Percentiles rank a stretch among this genome's conserved stretches.
Conservation (phyloP, 2,113 vertebrate genomes). For the Anolis sagrei region DNA sequence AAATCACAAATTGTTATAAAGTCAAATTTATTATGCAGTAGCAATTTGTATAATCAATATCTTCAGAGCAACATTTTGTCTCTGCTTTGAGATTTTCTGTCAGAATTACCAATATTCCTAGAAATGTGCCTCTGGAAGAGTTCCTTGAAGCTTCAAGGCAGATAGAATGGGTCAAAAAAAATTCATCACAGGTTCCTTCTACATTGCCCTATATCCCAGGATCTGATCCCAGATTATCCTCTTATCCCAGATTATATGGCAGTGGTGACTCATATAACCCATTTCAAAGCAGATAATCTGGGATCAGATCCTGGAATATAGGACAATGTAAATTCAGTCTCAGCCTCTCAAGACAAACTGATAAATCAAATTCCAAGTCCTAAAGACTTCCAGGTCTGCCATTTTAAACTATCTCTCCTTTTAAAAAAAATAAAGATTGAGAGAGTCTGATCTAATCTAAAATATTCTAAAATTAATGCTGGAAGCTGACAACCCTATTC, state of each 20-base stretch:
- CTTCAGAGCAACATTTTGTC: not conserved
- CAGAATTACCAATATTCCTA: not conserved
- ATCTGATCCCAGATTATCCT: too few relatives aligned
- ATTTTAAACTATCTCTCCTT: too few relatives aligned
- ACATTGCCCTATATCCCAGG: too few relatives aligned
- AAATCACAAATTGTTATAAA: not conserved
- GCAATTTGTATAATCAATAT: not conserved
- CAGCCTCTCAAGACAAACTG: not conserved
- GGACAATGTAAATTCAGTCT: too few relatives aligned
- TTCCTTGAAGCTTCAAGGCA: not conserved
- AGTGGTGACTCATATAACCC: too few relatives aligned
- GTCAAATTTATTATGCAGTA: not conserved
- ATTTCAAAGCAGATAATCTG: too few relatives aligned
- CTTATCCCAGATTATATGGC: too few relatives aligned
- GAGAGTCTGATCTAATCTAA: slow-evolving; percentile 11
- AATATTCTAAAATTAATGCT: slow-evolving; percentile 5
- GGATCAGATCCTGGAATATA: too few relatives aligned
- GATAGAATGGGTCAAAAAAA: not conserved
- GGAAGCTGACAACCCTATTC: not conserved
- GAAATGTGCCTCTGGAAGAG: not conserved
- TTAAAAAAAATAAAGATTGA: not conserved
- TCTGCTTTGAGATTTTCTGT: not conserved
- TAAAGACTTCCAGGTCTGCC: not conserved
- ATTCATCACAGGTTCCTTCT: not conserved
- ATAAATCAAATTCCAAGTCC: not conserved